Evolutionary conservation across 2,113 vertebrate species (phyloP).

Genomic region (Orientallactaga bullata): DNA sequence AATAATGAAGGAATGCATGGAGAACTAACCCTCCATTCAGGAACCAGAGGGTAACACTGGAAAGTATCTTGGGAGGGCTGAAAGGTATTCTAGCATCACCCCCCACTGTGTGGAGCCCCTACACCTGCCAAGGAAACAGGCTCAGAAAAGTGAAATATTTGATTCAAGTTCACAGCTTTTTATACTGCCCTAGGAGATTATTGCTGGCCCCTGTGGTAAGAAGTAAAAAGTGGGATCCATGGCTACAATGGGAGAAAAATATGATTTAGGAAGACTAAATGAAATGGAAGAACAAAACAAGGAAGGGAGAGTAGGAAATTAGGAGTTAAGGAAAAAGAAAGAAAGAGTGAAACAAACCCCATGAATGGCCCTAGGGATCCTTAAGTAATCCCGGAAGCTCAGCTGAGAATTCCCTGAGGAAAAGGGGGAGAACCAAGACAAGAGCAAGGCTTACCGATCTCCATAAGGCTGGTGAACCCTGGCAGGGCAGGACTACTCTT

Average conservation of each 20-base stretch:
- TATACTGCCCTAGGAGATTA: not conserved
- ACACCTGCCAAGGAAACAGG: not conserved
- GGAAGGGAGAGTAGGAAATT: too few species aligned
- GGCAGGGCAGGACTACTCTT: constrained; percentile 93
- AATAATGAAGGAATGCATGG: not conserved
- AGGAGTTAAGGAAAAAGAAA: not conserved
- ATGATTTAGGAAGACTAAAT: not conserved
- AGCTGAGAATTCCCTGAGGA: not conserved
- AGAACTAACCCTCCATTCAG: not conserved
- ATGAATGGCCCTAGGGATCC: not conserved
- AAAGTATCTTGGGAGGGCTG: not conserved
- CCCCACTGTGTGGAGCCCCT: not conserved
- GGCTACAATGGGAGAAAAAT: not conserved
- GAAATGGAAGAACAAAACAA: not conserved
- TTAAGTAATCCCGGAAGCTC: not conserved
- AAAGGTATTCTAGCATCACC: not conserved
- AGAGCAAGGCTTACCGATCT: constrained; percentile 91
- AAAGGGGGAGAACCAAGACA: not conserved
- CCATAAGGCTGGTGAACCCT: constrained; percentile 94
- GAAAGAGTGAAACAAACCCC: not conserved
- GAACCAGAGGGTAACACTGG: not conserved
- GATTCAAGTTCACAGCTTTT: not conserved
- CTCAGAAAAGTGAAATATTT: not conserved
- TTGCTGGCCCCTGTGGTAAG: not conserved
- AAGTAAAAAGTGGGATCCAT: not conserved